phyloP scores from a whole-genome alignment of 2,113 vertebrate species.

The Verasper variegatus region DNA sequence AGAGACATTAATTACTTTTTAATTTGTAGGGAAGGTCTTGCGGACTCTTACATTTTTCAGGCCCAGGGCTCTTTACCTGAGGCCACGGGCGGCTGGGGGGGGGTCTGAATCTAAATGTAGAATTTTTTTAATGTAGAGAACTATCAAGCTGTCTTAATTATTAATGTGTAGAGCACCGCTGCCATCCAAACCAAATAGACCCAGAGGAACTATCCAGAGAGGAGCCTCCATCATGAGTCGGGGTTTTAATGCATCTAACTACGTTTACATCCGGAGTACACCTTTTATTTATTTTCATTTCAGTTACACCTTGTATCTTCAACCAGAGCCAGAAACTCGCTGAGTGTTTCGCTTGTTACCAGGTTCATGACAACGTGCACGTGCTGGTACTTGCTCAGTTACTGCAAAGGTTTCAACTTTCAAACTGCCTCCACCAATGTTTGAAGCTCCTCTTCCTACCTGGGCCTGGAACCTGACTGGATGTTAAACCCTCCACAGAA shows the following conservation, averaged over 20 bases:
- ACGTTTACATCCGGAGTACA: background rate
- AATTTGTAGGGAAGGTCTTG: conserved; percentile 75
- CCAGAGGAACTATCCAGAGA: conserved; percentile 48
- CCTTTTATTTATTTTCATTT: background rate
- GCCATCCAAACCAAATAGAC: conserved; percentile 64
- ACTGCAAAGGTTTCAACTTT: too few species aligned
- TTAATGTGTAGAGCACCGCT: conserved; percentile 61
- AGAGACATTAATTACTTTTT: conserved; percentile 82
- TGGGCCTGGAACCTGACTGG: background rate
- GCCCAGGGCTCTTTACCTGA: conserved; percentile 69
- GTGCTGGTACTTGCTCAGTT: too few species aligned
- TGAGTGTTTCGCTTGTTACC: background rate
- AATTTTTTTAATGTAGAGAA: conserved; percentile 74
- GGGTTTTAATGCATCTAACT: background rate
- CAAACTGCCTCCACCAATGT: background rate
- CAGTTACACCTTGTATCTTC: background rate
- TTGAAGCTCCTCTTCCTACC: background rate
- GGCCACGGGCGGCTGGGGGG: conserved; percentile 24
- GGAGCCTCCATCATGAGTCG: conserved; percentile 17
- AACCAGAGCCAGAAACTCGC: background rate
- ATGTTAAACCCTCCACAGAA: background rate
- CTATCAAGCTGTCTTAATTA: conserved; percentile 61
- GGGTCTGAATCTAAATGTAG: conserved; percentile 66
- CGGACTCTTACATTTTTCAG: conserved; percentile 71
- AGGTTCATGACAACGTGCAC: background rate